Conservation (phyloP, 2,888 invertebrate species). For the Chaetogeoica ovagalla region DNA sequence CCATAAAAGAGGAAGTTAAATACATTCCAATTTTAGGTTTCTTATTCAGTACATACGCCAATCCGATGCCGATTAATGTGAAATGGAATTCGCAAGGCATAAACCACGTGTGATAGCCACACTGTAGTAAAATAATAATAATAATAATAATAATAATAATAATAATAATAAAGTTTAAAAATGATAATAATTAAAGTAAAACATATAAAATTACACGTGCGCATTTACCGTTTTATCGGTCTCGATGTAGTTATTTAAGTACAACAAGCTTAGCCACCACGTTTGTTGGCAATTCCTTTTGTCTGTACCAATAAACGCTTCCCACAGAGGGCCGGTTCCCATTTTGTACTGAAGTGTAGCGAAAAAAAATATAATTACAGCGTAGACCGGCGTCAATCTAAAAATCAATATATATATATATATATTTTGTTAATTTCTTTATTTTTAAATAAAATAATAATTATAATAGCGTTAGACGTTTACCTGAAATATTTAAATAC, state of each 20-base stretch:
- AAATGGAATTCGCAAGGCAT: slow-evolving; percentile 73
- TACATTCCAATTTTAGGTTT: slow-evolving; percentile 60
- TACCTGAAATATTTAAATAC: slow-evolving; percentile 68
- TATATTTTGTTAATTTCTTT: no score
- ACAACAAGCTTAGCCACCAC: slow-evolving; percentile 69
- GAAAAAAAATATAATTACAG: slow-evolving; percentile 65
- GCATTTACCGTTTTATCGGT: slow-evolving; percentile 64
- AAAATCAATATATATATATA: background rate
- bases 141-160: no score
- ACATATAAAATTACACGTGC: no score
- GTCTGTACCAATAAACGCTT: slow-evolving; percentile 62
- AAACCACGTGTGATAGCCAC: slow-evolving; percentile 71
- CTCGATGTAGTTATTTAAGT: slow-evolving; percentile 67
- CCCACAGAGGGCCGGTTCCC: slow-evolving; percentile 68
- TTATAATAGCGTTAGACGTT: background rate
- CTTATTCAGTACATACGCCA: slow-evolving; percentile 61
- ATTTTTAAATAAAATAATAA: no score
- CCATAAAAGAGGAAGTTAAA: slow-evolving; percentile 59
- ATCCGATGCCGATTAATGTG: slow-evolving; percentile 65
- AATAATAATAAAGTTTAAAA: no score
- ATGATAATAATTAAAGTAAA: no score
- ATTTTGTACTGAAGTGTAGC: slow-evolving; percentile 64
- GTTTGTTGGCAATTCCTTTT: slow-evolving; percentile 64
- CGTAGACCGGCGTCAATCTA: slow-evolving; percentile 65
- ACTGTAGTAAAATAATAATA: slow-evolving; percentile 61